Conservation (phyloP, 2,113 vertebrate species). For the Ciconia stormi region DNA sequence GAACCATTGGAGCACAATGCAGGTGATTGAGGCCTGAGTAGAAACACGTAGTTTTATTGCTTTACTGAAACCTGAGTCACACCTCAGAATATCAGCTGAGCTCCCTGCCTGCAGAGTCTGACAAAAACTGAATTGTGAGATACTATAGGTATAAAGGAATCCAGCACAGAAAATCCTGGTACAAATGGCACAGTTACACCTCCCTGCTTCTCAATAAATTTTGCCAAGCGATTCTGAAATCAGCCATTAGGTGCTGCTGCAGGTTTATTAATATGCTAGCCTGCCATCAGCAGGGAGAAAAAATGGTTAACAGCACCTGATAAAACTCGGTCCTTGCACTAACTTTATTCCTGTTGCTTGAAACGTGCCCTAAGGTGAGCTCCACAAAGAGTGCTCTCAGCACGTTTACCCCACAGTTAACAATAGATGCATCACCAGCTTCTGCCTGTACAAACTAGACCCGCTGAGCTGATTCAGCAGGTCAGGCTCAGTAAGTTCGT, state of each 20-base stretch:
- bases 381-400: not conserved
- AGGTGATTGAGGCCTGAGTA: fast-evolving
- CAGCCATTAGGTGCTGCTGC: slow-evolving; percentile 67
- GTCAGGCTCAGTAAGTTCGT: not conserved
- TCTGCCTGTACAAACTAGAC: not conserved
- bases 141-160: not conserved
- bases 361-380: not conserved
- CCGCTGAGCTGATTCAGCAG: not conserved
- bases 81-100: not conserved
- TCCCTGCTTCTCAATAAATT: not conserved
- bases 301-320: not conserved
- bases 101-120: not conserved
- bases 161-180: not conserved
- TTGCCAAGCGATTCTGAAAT: not conserved
- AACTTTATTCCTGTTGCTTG: not conserved
- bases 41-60: fast-evolving
- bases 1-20: not conserved
- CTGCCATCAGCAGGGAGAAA: not conserved
- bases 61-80: not conserved
- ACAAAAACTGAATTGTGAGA: not conserved
- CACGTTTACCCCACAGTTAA: not conserved
- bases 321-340: not conserved
- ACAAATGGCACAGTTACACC: not conserved
- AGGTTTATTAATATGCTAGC: not conserved
- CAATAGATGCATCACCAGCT: not conserved